Evolutionary conservation across 2,797 vertebrate genomes (phyloP), one percentile per base, ranked within the genome.

Genomic region (Enteromius afrohamiltoni): DNA sequence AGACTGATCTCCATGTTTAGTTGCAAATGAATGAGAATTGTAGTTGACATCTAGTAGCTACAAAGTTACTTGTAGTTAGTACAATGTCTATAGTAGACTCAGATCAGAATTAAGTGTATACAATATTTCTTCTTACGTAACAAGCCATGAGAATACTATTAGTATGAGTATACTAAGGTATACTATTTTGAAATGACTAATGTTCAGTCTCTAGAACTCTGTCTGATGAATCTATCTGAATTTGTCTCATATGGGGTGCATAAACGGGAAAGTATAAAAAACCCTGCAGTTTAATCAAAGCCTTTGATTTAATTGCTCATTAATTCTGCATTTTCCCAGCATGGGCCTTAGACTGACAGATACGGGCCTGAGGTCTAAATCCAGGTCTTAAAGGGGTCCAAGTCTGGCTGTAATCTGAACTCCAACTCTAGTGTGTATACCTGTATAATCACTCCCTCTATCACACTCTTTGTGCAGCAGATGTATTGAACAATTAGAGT

Each of bases 401-500:
- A 58, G 16, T 78, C 58, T 31, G 21, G 16, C n/a, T 34, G 23
- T 19, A 65, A 65, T 65, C 10, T 31, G 60, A 49, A 65, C 40
- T 47, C 40, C 8, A 81, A 34, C 31, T 26, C 74, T 37, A 26
- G 17, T 23, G 34, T 84, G 26, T 77, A 1, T 58, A 45, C 40
- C 53, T 79, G 64, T 53, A 42, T 45, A 51, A 53, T 42, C 11
- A 19, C 67, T 37, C 40, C 55, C 75, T 23, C 40, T 73, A 11
- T 47, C 11, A 64, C 40, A 62, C 51, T 79, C 45, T 88, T 31
- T 53, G 70, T 84, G 70, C 37, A 31, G 73, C 74, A 64, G 74
- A 64, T 67, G 79, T 81, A 86, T 83, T 82, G 78, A 80, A 85
- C 79, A 87, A 75, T 83, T 73, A 84, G 60, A 85, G 83, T 80